Conservation (phyloP, 1,140 invertebrate species). For the Zaprionus nigranus region DNA sequence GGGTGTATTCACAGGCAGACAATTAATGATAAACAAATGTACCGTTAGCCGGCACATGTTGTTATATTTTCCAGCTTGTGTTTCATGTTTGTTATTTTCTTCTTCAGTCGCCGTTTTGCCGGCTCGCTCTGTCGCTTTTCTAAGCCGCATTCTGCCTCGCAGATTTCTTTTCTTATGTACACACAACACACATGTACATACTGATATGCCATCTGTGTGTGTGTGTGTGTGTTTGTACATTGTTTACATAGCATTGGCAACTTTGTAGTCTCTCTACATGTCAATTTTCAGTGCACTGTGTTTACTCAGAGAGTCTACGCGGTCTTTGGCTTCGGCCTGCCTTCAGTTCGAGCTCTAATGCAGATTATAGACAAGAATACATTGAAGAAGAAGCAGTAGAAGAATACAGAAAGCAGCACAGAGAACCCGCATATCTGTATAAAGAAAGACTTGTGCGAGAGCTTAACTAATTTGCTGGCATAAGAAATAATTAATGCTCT, state of each 20-base stretch:
- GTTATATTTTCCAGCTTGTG: slow-evolving; percentile 32
- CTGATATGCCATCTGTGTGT: neutral
- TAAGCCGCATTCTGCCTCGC: slow-evolving; percentile 36
- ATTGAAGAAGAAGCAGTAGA: neutral
- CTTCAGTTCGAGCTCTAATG: neutral
- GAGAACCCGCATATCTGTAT: neutral
- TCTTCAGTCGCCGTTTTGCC: slow-evolving; percentile 29
- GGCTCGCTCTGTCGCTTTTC: slow-evolving; percentile 49
- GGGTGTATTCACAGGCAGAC: slow-evolving; percentile 9
- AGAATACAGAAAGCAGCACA: neutral
- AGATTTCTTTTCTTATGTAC: slow-evolving; percentile 45
- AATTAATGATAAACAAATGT: slow-evolving; percentile 64
- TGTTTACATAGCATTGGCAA: slow-evolving; percentile 35
- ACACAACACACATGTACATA: slow-evolving; percentile 12
- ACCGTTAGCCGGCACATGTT: slow-evolving; percentile 46
- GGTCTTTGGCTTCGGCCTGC: slow-evolving; percentile 14
- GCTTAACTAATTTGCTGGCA: slow-evolving; percentile 56
- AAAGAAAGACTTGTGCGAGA: neutral
- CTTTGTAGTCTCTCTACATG: slow-evolving; percentile 39
- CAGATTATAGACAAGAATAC: slow-evolving; percentile 6
- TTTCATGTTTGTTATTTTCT: slow-evolving; percentile 30
- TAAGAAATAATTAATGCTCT: slow-evolving; percentile 47
- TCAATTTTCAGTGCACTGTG: slow-evolving; percentile 49
- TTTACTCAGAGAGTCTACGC: slow-evolving; percentile 22
- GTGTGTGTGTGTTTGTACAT: slow-evolving; percentile 17